Evolutionary conservation across 2,113 vertebrate species (phyloP), one percentile per base, ranked within the genome.

Genomic region (Oncorhynchus kisutch): DNA sequence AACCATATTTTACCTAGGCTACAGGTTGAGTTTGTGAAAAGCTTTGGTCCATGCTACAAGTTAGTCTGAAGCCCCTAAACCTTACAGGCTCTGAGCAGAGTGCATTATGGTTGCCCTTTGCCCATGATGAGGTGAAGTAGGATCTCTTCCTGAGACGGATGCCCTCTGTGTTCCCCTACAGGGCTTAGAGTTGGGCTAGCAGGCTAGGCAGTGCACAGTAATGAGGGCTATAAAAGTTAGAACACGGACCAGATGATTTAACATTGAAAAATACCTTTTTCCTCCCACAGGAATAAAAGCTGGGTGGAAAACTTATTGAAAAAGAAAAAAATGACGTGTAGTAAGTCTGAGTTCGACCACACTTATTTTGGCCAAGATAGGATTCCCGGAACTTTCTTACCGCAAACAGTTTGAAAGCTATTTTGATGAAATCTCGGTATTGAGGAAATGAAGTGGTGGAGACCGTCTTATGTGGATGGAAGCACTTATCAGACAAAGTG

Each of bases 51-150:
- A 70, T 67, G n/a, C 76, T 71, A 70, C 76, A 74, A 31, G 82
- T 69, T 78, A 29, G 72, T 74, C 13, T 14, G 48, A 83, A 79
- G 77, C 78, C 68, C 24, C 74, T 74, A 74, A 84, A 84, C 74
- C 82, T 71, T 62, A 45, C 31, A 78, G 75, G 71, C 77, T 78
- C 71, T 65, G 70, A 76, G 73, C 80, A 81, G 85, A 88, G 89
- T 86, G 85, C 84, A 86, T 90, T 86, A 89, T 86, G 1, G 65
- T 78, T 82, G 77, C 81, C 74, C 77, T 78, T 76, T 77, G 81
- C 81, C 85, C 77, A 82, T 83, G 78, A 90, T 89, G 87, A 88
- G 87, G 82, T 82, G 78, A 82, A 29, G 74, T 88, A 91, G 90
- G 88, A 89, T 90, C 87, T 82, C 83, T 78, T 82, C 72, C 85